These are phyloP conservation scores for Nasua narica DNA, from an alignment of 2,797 vertebrate species.

Conservation along the genomic window DNA sequence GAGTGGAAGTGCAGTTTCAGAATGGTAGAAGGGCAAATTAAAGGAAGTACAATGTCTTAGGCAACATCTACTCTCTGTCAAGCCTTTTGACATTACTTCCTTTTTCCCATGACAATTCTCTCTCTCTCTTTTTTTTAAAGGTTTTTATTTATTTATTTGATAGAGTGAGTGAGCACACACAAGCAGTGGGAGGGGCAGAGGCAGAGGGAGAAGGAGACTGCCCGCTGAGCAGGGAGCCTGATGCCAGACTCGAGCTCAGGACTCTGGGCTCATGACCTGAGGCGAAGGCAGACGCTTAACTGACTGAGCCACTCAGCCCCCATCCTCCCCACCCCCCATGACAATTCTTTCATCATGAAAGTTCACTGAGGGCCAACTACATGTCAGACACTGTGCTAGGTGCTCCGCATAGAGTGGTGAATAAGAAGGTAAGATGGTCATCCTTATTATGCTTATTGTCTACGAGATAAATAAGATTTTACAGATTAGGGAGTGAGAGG, in stretches of 20 bases:
- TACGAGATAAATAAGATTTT: neutral
- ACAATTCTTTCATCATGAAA: neutral
- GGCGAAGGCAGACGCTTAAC: neutral
- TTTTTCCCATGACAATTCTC: neutral
- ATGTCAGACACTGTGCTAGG: neutral
- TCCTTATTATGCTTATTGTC: neutral
- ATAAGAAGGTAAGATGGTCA: neutral
- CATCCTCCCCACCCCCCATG: too few species aligned
- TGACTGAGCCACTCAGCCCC: neutral
- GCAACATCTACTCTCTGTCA: neutral
- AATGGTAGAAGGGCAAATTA: neutral
- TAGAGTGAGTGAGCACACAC: neutral
- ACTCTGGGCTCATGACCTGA: neutral
- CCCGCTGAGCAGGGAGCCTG: neutral
- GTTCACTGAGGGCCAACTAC: neutral
- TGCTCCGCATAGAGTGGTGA: neutral
- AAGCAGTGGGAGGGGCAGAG: neutral
- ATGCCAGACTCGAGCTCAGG: accelerated
- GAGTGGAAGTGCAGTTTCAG: neutral
- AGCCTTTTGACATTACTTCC: neutral
- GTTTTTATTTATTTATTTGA: neutral
- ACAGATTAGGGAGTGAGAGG: neutral
- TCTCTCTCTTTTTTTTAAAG: neutral
- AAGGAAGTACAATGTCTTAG: neutral
- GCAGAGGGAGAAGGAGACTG: neutral